Base-by-base conservation (phyloP, 2,797 vertebrate species). In the Gymnoscopelus microlampas region DNA sequence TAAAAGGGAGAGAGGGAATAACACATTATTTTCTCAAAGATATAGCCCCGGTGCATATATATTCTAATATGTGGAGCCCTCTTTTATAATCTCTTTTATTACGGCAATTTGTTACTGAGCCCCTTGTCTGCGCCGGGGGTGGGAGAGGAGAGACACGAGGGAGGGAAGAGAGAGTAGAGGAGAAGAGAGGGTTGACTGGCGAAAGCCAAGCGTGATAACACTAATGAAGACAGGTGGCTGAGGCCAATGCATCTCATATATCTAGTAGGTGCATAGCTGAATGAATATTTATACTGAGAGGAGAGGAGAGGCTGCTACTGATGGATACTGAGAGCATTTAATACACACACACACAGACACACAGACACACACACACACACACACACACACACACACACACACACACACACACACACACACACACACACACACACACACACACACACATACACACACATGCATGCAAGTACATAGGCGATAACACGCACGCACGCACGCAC, bases 51-150 rank as follows among this genome's bases (percentile, higher is more conserved):
- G 61, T 78, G 49, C 50, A 72, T 75, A 77, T 84, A 75, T 84
- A 75, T 87, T 87, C 60, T 74, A 79, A 80, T 84, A 80, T 60
- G 79, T 68, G 58, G 44, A 74, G 78, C 39, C 59, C 53, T 83
- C 69, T 84, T 89, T 85, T 81, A 82, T 87, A 85, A 84, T 82
- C 68, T 78, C 49, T 77, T 86, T 88, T 86, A 86, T 84, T 73
- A 72, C n/a, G 63, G 63, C 73, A 70, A 82, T 89, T 85, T 86
- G 75, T 88, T 81, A 81, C 60, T 0, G 5, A 71, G 62, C 35
- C 53, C 63, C 76, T 73, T 68, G 65, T 72, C 68, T 83, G 66
- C 62, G 67, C 58, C 29, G 23, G 39, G 60, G 24, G 26, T 68
- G 54, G 60, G 62, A 61, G 48, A 78, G 70, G 59, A 74, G 23